Evolutionary conservation across 2,888 invertebrate species (phyloP), one percentile per base, ranked within the genome.

Genomic region (Muscina levida): DNA sequence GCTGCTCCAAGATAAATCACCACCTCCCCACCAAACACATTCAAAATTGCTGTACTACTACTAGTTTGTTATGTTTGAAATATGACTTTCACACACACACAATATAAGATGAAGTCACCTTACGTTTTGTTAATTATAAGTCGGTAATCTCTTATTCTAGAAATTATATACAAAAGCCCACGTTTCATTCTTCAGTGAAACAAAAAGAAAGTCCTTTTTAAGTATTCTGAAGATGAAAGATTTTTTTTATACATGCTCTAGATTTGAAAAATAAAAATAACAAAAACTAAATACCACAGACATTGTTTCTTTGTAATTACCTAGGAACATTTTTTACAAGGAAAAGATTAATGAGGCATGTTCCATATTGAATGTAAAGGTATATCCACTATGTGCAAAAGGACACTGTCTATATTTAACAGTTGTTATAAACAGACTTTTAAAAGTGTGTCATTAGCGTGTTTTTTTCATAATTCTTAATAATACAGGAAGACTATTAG

Each of bases 221-320:
- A 31, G 31, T 31, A 31, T 31, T 31, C 31, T 3, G 8, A 31
- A 8, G 31, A 31, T 31, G 31, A 31, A 65, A 15, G 22, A 15
- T 24, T 71, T 62, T 66, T 62, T 48, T n/a, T 51, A 62, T 53
- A 37, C n/a, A n/a, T n/a, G n/a, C n/a, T n/a, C n/a, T n/a, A n/a
- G n/a, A n/a, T n/a, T n/a, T n/a, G n/a, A n/a, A n/a, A 11, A 31
- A 19, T 48, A 74, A 57, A 67, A 66, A 44, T 13, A n/a, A 65
- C 15, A 24, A 24, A 24, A 56, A 56, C 56, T 53, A 13, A 56
- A 56, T n/a, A n/a, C 3, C 13, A 26, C 48, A 15, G 13, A 1
- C n/a, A 53, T 31, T 24, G 42, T 44, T 71, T 70, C 26, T 56
- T 65, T 48, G 6, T 48, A 8, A 6, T 48, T 19, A 48, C 19